A percentile compares a stretch with the other conserved stretches of the same genome.
phyloP scores from a whole-genome alignment of 2,113 vertebrate species.

The Xyrauchen texanus region DNA sequence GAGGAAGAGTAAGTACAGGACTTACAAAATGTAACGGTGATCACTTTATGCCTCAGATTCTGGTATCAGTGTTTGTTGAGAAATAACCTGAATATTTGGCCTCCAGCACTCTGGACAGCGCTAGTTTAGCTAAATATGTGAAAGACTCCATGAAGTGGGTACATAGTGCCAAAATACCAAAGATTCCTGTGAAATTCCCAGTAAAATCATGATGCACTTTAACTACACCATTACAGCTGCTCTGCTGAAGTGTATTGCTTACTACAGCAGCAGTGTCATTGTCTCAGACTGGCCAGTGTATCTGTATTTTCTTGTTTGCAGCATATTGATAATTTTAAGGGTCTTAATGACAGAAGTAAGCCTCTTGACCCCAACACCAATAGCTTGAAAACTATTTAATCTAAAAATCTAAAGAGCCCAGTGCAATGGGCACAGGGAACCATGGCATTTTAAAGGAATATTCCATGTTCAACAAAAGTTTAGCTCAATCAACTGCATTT shows the following conservation, averaged over 20 bases:
- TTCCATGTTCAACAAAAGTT: no score
- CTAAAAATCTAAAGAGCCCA: constrained; percentile 51
- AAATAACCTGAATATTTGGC: constrained; percentile 29
- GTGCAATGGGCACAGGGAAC: constrained; percentile 53
- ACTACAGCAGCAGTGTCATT: constrained; percentile 1
- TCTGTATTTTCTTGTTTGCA: constrained; percentile 44
- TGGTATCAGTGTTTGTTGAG: constrained; percentile 32
- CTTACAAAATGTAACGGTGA: not conserved
- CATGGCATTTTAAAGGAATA: constrained; percentile 42
- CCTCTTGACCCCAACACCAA: constrained; percentile 51
- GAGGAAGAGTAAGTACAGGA: not conserved
- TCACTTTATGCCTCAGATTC: not conserved
- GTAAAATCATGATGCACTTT: constrained; percentile 40
- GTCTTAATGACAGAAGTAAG: constrained; percentile 40
- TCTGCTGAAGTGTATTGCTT: not conserved
- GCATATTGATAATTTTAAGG: constrained; percentile 40
- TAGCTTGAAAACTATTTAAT: constrained; percentile 62
- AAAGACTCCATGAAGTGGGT: constrained; percentile 34
- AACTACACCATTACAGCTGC: not conserved
- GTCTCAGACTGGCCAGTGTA: not conserved
- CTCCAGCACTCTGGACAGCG: constrained; percentile 49
- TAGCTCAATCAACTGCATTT: no score
- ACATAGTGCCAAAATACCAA: constrained; percentile 41
- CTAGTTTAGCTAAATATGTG: constrained; percentile 33
- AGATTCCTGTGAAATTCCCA: constrained; percentile 54